A percentile compares a stretch with the other conserved stretches of the same genome.
phyloP scores from a whole-genome alignment of 2,797 vertebrate genomes.

The Alosa sapidissima region DNA sequence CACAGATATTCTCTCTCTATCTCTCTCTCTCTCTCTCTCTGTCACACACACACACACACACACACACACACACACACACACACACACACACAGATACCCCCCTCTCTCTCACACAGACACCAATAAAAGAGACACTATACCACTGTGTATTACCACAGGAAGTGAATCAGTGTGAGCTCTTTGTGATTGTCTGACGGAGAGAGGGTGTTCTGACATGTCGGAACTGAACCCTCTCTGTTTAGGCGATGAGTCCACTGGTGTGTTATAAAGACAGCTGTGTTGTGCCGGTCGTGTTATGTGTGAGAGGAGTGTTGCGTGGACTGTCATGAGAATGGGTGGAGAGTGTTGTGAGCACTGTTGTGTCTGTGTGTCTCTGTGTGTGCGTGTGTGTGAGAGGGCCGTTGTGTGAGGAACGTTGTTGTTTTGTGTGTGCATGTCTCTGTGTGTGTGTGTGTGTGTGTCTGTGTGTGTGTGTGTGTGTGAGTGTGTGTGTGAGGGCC shows the following conservation, averaged over 20 bases:
- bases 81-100: neutral
- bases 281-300: neutral
- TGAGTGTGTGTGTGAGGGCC: neutral
- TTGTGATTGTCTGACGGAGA: neutral
- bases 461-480: neutral
- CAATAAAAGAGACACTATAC: neutral
- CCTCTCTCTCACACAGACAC: neutral
- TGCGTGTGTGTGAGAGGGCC: neutral
- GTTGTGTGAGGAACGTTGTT: neutral
- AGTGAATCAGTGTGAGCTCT: neutral
- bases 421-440: neutral
- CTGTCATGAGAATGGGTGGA: neutral
- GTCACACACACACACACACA: neutral
- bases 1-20: neutral
- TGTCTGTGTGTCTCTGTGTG: neutral
- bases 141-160: neutral
- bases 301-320: neutral
- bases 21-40: conserved; percentile 10
- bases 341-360: neutral
- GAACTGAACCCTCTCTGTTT: neutral
- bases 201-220: neutral
- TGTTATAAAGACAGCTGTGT: neutral
- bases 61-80: neutral
- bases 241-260: neutral
- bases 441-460: neutral